Percentiles rank a stretch among this genome's conserved stretches.
These are phyloP conservation scores for Silurus lanzhouensis DNA, from an alignment of 2,797 vertebrate genomes.

Conservation along the genomic window DNA sequence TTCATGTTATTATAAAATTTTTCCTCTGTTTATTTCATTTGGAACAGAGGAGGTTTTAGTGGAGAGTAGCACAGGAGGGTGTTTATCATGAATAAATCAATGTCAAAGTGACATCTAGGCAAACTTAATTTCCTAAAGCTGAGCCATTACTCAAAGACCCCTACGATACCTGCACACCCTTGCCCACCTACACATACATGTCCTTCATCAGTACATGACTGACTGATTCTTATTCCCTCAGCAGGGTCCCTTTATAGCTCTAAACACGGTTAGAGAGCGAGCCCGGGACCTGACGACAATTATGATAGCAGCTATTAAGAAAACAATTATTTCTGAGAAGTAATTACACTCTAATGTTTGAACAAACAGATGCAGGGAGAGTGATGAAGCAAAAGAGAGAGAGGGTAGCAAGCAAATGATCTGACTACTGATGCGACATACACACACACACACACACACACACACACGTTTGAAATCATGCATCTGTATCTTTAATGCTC, in stretches of 20 bases:
- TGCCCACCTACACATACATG: conserved; percentile 16
- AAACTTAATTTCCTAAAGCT: conserved; percentile 54
- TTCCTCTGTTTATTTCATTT: conserved; percentile 45
- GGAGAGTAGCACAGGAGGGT: conserved; percentile 63
- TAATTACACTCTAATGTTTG: conserved; percentile 72
- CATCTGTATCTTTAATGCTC: conserved; percentile 23
- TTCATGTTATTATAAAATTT: conserved; percentile 25
- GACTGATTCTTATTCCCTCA: conserved; percentile 43
- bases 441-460: conserved; percentile 30
- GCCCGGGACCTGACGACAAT: conserved; percentile 60
- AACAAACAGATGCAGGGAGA: conserved; percentile 66
- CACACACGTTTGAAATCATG: conserved; percentile 3
- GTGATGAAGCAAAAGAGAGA: conserved; percentile 17
- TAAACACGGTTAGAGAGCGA: conserved; percentile 49
- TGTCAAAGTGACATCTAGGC: conserved; percentile 52
- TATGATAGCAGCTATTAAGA: conserved; percentile 69
- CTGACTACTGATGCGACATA: conserved; percentile 52
- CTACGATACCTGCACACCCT: conserved; percentile 41
- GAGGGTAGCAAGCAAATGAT: conserved; percentile 57
- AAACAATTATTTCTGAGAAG: conserved; percentile 77
- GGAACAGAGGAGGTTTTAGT: conserved; percentile 33
- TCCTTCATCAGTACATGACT: conserved; percentile 49
- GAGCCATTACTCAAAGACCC: conserved; percentile 56
- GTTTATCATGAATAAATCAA: conserved; percentile 62
- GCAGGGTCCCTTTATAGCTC: conserved; percentile 44